A percentile compares a stretch with the other conserved stretches of the same genome.
These are phyloP conservation scores for Chamaea fasciata DNA, from an alignment of 2,113 vertebrate species.

Conservation along the genomic window DNA sequence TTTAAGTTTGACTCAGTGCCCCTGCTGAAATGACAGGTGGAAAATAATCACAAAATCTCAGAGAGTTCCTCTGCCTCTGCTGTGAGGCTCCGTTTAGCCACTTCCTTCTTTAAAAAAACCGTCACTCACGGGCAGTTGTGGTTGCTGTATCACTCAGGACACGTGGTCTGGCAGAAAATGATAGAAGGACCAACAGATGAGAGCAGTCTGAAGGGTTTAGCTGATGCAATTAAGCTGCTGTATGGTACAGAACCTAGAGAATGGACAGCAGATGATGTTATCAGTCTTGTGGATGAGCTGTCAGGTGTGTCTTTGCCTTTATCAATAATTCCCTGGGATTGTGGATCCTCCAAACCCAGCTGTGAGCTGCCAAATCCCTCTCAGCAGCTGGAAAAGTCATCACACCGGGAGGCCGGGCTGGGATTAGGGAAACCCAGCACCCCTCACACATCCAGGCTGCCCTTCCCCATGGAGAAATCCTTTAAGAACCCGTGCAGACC, in stretches of 20 bases:
- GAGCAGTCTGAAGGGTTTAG: slow-evolving; percentile 76
- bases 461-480: background rate
- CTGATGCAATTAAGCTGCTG: slow-evolving; percentile 79
- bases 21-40: background rate
- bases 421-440: background rate
- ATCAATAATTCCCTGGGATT: background rate
- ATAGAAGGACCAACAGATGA: slow-evolving; percentile 74
- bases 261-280: slow-evolving; percentile 78
- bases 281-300: slow-evolving; percentile 85
- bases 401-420: background rate
- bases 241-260: slow-evolving; percentile 71
- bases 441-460: background rate
- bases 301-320: slow-evolving; percentile 72
- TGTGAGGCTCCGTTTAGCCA: background rate
- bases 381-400: background rate
- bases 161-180: slow-evolving; percentile 82
- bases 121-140: slow-evolving; percentile 14
- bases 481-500: background rate
- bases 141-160: slow-evolving; percentile 69
- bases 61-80: background rate
- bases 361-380: background rate
- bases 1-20: background rate
- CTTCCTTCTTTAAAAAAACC: background rate
- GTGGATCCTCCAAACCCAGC: background rate
- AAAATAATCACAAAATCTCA: background rate